A percentile compares a stretch with the other conserved stretches of the same genome.
phyloP scores from a whole-genome alignment of 2,797 vertebrate genomes.

The Oryzias dopingdopingensis region DNA sequence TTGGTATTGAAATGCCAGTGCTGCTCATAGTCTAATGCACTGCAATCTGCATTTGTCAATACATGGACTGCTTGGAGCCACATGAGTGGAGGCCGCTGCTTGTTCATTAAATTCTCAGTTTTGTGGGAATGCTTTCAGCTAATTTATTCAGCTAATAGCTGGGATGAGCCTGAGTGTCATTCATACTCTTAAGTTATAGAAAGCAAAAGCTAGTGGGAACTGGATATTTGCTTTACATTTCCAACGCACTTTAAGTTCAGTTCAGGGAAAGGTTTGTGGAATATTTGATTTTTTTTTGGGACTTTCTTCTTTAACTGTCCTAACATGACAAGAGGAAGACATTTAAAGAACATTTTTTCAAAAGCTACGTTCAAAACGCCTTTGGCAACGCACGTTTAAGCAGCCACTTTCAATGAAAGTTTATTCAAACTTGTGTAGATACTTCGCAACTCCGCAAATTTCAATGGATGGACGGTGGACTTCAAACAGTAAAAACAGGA shows the following conservation, averaged over 20 bases:
- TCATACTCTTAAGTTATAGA: not conserved
- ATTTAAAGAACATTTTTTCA: too few relatives aligned
- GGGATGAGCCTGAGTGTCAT: not conserved
- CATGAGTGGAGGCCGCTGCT: conserved; percentile 20
- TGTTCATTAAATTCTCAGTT: conserved; percentile 16
- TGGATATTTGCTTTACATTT: not conserved
- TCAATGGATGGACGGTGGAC: too few relatives aligned
- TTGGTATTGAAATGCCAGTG: conserved; percentile 57
- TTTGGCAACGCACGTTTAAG: too few relatives aligned
- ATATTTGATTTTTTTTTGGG: not conserved
- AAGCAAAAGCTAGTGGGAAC: not conserved
- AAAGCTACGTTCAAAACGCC: too few relatives aligned
- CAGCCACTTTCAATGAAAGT: too few relatives aligned
- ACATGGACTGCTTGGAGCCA: conserved; percentile 21
- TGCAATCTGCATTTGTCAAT: conserved; percentile 56
- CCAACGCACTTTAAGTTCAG: not conserved
- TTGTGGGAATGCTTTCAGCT: conserved; percentile 13
- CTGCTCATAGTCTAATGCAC: conserved; percentile 33
- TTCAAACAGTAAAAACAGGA: too few relatives aligned
- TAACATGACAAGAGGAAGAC: too few relatives aligned
- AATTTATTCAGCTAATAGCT: conserved; percentile 23
- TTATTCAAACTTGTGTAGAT: too few relatives aligned
- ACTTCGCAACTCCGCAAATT: too few relatives aligned
- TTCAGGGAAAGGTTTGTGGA: not conserved
- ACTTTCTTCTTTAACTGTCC: too few relatives aligned